Conservation (phyloP, 1,140 invertebrate species). For the Bombus pascuorum region DNA sequence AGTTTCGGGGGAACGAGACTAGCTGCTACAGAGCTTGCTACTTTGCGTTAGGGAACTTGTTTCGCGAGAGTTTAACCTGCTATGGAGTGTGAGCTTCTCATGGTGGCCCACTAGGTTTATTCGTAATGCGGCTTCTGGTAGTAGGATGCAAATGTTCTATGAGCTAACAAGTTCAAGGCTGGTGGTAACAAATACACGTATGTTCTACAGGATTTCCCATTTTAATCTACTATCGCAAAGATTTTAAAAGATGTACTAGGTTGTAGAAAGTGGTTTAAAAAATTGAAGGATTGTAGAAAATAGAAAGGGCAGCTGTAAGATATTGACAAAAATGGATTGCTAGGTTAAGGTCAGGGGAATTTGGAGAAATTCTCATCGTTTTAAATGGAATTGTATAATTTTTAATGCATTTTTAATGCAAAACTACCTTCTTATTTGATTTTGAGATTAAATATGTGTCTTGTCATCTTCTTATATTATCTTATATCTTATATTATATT, state of each 20-base stretch:
- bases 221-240: background rate
- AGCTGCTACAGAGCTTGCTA: background rate
- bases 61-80: background rate
- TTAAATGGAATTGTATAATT: too few relatives aligned
- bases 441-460: too few relatives aligned
- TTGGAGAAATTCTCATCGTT: too few relatives aligned
- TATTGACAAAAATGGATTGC: too few relatives aligned
- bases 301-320: too few relatives aligned
- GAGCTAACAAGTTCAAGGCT: background rate
- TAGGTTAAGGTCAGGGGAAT: too few relatives aligned
- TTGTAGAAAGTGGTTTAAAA: too few relatives aligned
- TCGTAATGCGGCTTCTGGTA: background rate
- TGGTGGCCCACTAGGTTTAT: background rate
- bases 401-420: too few relatives aligned
- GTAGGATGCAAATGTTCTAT: background rate
- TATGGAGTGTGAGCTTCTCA: background rate
- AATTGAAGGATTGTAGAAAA: too few relatives aligned
- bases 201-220: background rate
- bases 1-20: background rate
- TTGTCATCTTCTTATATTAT: too few relatives aligned
- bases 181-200: background rate
- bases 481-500: too few relatives aligned
- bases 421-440: too few relatives aligned
- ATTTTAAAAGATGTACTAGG: background rate
- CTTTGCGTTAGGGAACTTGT: background rate